Evolutionary conservation across 2,888 invertebrate species (phyloP).

Genomic region (Eristalis pertinax): DNA sequence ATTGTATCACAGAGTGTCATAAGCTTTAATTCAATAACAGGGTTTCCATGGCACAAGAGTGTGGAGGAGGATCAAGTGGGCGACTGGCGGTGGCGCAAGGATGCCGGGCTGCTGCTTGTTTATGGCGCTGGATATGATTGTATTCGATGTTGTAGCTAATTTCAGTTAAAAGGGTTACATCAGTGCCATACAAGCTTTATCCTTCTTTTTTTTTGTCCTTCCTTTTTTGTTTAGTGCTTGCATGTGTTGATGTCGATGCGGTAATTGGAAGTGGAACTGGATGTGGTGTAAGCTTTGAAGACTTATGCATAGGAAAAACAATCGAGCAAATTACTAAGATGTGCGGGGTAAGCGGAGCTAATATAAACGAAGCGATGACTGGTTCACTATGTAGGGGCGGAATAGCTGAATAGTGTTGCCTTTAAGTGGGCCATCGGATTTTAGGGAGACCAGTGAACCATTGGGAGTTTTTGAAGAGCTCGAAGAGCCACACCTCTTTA

Average conservation of each 20-base stretch:
- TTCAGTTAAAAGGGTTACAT: slow-evolving; percentile 30
- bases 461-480: too few relatives aligned
- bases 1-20: slow-evolving; percentile 50
- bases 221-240: background rate
- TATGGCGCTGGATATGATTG: slow-evolving; percentile 34
- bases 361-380: background rate
- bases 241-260: background rate
- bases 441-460: too few relatives aligned
- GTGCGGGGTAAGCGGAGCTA: background rate
- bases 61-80: background rate
- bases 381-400: background rate
- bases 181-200: background rate
- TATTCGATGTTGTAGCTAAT: slow-evolving; percentile 49
- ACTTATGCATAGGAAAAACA: background rate
- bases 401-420: background rate
- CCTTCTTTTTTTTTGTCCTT: background rate
- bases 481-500: too few relatives aligned
- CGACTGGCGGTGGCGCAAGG: slow-evolving; percentile 3
- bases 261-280: background rate
- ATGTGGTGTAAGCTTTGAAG: background rate
- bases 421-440: too few relatives aligned
- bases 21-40: slow-evolving; percentile 63
- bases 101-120: slow-evolving; percentile 14
- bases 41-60: slow-evolving; percentile 32
- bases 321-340: background rate